Conservation (phyloP, 2,888 invertebrate genomes). For the Troides helena region DNA sequence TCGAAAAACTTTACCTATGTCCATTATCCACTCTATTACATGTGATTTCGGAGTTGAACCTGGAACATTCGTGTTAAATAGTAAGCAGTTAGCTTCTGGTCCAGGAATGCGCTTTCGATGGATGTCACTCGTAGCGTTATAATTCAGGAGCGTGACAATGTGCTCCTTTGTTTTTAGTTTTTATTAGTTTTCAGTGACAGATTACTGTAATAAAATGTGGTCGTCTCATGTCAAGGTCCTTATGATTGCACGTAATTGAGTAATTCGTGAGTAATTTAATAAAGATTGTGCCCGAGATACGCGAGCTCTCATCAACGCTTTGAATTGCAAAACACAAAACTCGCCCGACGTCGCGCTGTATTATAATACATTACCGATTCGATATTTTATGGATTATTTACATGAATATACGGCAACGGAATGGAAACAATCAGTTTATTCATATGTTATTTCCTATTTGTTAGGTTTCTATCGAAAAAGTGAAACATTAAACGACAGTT, state of each 20-base stretch:
- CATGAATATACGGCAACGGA: not conserved
- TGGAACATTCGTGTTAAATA: too few species aligned
- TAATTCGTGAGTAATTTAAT: slow-evolving; percentile 19
- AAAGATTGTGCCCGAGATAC: slow-evolving; percentile 22
- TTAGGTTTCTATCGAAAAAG: too few species aligned
- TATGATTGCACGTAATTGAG: slow-evolving; percentile 20
- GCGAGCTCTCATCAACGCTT: slow-evolving; percentile 3
- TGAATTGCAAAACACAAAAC: slow-evolving; percentile 8
- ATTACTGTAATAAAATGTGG: slow-evolving; percentile 1
- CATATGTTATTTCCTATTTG: too few species aligned
- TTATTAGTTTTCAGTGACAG: slow-evolving; percentile 1
- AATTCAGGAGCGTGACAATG: not conserved
- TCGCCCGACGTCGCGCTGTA: not conserved
- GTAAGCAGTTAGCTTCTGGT: too few species aligned
- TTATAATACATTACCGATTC: not conserved
- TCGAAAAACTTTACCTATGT: too few species aligned
- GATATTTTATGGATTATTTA: not conserved
- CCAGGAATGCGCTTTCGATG: too few species aligned
- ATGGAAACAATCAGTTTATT: not conserved
- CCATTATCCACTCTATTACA: too few species aligned
- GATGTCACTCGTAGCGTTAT: too few species aligned
- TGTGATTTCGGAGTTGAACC: too few species aligned
- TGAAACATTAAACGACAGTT: too few species aligned
- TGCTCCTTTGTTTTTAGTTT: not conserved
- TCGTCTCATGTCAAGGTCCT: slow-evolving; percentile 12